Evolutionary conservation across 2,888 invertebrate species (phyloP), one percentile per base, ranked within the genome.

Genomic region (Papilio protenor): DNA sequence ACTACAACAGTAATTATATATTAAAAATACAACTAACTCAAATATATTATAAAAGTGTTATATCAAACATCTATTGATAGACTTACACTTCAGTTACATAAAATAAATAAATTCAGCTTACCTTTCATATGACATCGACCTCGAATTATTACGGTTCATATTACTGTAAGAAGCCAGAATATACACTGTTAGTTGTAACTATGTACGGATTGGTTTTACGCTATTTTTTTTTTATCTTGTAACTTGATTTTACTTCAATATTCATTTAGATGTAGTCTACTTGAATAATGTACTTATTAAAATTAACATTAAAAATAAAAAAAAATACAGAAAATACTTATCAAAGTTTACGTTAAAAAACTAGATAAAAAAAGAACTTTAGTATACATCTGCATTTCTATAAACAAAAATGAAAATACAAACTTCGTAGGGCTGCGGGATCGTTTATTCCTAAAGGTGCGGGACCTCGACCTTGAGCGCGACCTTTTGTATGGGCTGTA

Each of bases 41-140:
- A 45, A 11, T 23, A 64, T 0, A 27, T 27, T 27, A 64, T 66
- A 33, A 0, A 40, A 40, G 16, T n/a, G 8, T 40, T 0, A 21
- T 33, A 18, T 40, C 10, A 18, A 18, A 40, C 1, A 66, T n/a
- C 11, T 66, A 33, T 64, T 16, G 21, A 59, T 23, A 12, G 21
- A 45, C 66, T 69, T 69, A 66, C 66, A 66, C 12, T 10, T 40
- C 66, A 40, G 64, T 64, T 16, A n/a, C 61, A 66, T 3, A 83
- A 85, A 73, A 79, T 72, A 10, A 61, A 61, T 61, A 79, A 82
- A 84, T 87, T 85, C 79, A 87, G 87, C 92, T 94, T 92, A 94
- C 94, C 94, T 94, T 84, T 93, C 94, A 81, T 83, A 90, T 0
- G 94, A 92, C 86, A 89, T 88, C 80, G 93, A 93, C 85, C 93